phyloP scores from a whole-genome alignment of 2,113 vertebrate species.

The Sprattus sprattus region DNA sequence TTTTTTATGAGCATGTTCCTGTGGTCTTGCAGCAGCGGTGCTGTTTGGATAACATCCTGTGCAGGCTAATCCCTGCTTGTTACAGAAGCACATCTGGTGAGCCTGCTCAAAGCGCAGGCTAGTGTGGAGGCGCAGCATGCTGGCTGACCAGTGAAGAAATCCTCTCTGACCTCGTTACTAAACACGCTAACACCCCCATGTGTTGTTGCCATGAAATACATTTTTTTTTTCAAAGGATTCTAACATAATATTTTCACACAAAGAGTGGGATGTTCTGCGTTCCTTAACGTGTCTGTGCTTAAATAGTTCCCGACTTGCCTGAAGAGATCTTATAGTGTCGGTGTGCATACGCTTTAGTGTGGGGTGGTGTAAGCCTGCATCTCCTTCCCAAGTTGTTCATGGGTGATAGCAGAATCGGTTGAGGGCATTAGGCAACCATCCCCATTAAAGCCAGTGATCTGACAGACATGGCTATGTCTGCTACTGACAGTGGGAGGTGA shows the following conservation, averaged over 20 bases:
- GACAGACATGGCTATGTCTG: neutral
- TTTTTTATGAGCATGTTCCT: conserved; percentile 35
- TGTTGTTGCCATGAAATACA: neutral
- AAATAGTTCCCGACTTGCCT: neutral
- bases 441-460: neutral
- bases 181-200: neutral
- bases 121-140: neutral
- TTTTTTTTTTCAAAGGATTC: neutral
- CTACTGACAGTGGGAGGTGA: neutral
- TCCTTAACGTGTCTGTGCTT: neutral
- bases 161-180: conserved; percentile 43
- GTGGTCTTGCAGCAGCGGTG: conserved; percentile 11
- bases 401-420: neutral
- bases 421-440: neutral
- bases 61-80: conserved; percentile 40
- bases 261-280: neutral
- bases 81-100: conserved; percentile 45
- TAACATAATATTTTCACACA: neutral
- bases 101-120: conserved; percentile 23
- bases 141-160: conserved; percentile 33
- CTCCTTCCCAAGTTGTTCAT: neutral
- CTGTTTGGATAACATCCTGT: conserved; percentile 43
- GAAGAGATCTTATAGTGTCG: neutral
- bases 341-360: neutral
- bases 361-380: neutral